These are phyloP conservation scores for Calyptommatus sinebrachiatus DNA, from an alignment of 2,113 vertebrate species.

Conservation along the genomic window DNA sequence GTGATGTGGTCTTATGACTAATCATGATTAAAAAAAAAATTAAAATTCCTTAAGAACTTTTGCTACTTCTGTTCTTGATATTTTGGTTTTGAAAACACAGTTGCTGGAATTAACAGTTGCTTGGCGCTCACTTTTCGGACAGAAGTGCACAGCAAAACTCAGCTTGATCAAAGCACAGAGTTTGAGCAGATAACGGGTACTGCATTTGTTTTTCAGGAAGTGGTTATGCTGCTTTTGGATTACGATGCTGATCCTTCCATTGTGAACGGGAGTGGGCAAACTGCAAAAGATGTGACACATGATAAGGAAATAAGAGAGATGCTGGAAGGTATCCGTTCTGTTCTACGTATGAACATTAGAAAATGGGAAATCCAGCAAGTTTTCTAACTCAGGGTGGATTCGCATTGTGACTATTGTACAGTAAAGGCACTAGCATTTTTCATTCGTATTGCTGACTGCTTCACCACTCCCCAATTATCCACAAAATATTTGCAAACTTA, in stretches of 20 bases:
- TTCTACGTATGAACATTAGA: not conserved
- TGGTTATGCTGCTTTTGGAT: slow-evolving; percentile 87
- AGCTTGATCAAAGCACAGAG: not conserved
- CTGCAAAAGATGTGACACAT: slow-evolving; percentile 85
- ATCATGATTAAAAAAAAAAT: too few relatives aligned
- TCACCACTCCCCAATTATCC: too few relatives aligned
- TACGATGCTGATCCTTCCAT: slow-evolving; percentile 79
- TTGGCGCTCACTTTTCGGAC: not conserved
- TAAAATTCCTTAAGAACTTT: too few relatives aligned
- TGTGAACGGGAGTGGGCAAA: slow-evolving; percentile 88
- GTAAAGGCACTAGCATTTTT: not conserved
- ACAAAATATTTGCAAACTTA: not conserved
- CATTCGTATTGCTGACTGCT: not conserved
- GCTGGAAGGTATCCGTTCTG: slow-evolving; percentile 83
- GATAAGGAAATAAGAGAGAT: slow-evolving; percentile 90
- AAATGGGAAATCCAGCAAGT: not conserved
- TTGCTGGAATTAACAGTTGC: not conserved
- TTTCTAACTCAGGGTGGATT: not conserved
- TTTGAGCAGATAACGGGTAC: not conserved
- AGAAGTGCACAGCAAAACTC: not conserved
- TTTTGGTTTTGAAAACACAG: not conserved
- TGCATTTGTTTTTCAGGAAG: slow-evolving; percentile 75
- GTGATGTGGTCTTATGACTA: too few relatives aligned
- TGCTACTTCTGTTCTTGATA: not conserved
- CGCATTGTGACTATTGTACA: not conserved